Evolutionary conservation across 64 coral and sea anemone genomes (phyloP).

Genomic region (Dendrophyllia cribrosa): DNA sequence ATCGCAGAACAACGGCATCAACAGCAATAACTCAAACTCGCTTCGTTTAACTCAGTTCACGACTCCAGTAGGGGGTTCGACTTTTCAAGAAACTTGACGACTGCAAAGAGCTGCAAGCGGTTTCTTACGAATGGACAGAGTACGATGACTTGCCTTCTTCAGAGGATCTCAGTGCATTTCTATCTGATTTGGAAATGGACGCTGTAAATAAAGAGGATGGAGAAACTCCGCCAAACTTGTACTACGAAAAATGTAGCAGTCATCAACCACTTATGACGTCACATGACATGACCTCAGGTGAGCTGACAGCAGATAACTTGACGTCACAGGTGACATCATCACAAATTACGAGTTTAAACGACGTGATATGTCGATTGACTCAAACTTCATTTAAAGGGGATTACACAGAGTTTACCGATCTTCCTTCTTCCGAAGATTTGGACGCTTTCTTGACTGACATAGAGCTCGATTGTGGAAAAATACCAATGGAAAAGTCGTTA

Average conservation of each 20-base stretch:
- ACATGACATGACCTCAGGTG: not conserved
- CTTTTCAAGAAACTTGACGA: not conserved
- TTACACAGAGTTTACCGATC: constrained; percentile 11
- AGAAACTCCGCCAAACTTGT: not conserved
- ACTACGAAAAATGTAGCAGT: not conserved
- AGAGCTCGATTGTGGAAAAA: not conserved
- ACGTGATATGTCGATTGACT: not conserved
- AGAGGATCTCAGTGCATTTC: constrained; percentile 71
- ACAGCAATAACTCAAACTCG: not conserved
- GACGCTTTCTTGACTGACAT: constrained; percentile 35
- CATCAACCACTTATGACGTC: not conserved
- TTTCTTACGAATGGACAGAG: not conserved
- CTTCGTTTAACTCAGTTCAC: not conserved
- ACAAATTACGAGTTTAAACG: not conserved
- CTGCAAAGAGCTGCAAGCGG: not conserved
- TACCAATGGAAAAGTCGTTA: not conserved
- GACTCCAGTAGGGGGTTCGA: too few species aligned
- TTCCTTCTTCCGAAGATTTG: constrained; percentile 28
- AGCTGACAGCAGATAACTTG: not conserved
- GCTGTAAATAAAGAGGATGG: not conserved
- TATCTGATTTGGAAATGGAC: constrained; percentile 49
- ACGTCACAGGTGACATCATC: not conserved
- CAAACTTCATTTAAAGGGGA: not conserved
- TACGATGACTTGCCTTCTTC: constrained; percentile 66
- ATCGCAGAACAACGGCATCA: not conserved